Conservation (phyloP, 2,113 vertebrate genomes). For the Callithrix jacchus region DNA sequence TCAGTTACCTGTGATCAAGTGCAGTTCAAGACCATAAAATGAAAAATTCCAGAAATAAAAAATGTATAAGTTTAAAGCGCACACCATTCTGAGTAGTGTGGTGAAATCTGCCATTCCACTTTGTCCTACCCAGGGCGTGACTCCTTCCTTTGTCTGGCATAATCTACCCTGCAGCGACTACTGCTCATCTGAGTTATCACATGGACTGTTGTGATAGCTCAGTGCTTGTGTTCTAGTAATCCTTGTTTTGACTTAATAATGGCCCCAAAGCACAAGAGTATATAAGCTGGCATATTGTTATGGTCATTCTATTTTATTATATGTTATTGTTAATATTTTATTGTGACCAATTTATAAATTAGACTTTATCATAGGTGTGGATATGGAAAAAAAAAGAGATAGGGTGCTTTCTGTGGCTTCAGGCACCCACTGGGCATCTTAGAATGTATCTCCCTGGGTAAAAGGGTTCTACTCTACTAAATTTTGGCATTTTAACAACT, state of each 20-base stretch:
- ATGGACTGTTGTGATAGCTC: neutral
- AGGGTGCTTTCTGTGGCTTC: neutral
- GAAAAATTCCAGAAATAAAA: neutral
- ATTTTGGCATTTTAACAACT: constrained; percentile 1
- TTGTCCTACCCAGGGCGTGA: neutral
- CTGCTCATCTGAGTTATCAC: neutral
- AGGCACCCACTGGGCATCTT: neutral
- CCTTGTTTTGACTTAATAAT: neutral
- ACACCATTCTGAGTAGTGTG: neutral
- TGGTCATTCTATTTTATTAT: neutral
- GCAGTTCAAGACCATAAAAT: neutral
- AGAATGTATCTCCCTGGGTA: neutral
- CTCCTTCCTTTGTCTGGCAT: neutral
- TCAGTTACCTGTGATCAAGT: neutral
- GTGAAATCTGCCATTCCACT: neutral
- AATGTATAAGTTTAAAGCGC: neutral
- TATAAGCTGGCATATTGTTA: neutral
- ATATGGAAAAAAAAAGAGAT: neutral
- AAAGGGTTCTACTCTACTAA: neutral
- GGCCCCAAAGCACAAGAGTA: neutral
- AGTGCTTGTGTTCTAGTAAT: neutral
- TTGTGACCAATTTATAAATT: neutral
- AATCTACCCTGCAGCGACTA: neutral
- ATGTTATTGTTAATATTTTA: neutral
- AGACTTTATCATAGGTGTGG: neutral